Base-by-base conservation (phyloP, 1,140 invertebrate species). In the Teleopsis dalmanni region DNA sequence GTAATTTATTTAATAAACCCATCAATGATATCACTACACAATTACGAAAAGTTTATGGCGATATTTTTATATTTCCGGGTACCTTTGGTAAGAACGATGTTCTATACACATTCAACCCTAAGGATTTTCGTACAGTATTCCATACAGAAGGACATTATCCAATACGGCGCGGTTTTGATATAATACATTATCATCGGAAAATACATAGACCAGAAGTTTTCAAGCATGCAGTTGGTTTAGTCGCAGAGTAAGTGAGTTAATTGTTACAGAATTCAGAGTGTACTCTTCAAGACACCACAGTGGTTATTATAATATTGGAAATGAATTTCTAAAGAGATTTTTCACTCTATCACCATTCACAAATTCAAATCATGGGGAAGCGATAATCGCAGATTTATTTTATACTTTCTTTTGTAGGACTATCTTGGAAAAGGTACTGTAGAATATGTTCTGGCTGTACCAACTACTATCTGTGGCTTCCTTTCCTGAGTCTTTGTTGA, bases 121-220 rank as follows among this genome's bases (percentile, higher is more conserved):
- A 60, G 11, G 60, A 68, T 47, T 67, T 63, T 22, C 58, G 63
- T 33, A 47, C 46, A 3, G 52, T 66, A 6, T 67, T 53, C 36
- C 60, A 63, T 0, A 54, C 59, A 4, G 64, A 67, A 31, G 69
- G 69, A 13, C 6, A 55, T 1, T 70, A 67, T 62, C 70, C 70
- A 0, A 44, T 53, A 34, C 55, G 65, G 3, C 53, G 50, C 0
- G 65, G 65, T 16, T 53, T 54, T 21, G 50, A 65, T 0, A 56
- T 52, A 3, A 19, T 67, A n/a, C 40, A 46, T 9, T 59, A 64
- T 42, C 60, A 69, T 48, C 56, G 65, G 0, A 48, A 63, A 25
- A 23, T 41, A 4, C 21, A 57, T 34, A 50, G 59, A 9, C 56
- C 47, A 21, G 60, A 67, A 10, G 56, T 67, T 31, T 68, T 60